Percentiles rank a stretch among this genome's conserved stretches.
Evolutionary conservation across 2,888 invertebrate genomes (phyloP).

Genomic region (Nebria brevicollis): DNA sequence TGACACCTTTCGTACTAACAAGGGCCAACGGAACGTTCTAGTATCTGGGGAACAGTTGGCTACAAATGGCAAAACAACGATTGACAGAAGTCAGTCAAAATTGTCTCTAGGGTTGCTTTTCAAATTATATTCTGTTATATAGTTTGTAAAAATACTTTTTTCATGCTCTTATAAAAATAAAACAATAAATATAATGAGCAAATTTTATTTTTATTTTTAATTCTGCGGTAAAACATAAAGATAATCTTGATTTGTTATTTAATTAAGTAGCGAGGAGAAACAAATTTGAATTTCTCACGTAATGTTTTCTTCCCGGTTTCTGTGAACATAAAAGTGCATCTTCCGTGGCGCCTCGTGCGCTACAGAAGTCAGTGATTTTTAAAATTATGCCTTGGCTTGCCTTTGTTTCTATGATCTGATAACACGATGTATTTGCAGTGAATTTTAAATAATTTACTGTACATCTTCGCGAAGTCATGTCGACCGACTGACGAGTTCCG

Average conservation of each 20-base stretch:
- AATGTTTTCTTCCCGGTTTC: neutral
- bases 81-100: conserved; percentile 6
- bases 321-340: neutral
- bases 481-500: conserved; percentile 19
- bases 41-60: conserved; percentile 36
- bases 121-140: neutral
- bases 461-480: conserved; percentile 15
- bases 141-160: no score
- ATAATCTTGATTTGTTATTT: conserved; percentile 26
- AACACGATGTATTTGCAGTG: conserved; percentile 14
- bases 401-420: conserved; percentile 24
- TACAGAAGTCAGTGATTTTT: conserved; percentile 2
- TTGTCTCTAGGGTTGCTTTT: neutral
- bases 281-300: conserved; percentile 17
- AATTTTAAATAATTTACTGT: conserved; percentile 27
- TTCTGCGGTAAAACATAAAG: conserved; percentile 13
- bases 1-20: conserved; percentile 43
- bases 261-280: conserved; percentile 13
- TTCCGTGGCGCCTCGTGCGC: conserved; percentile 10
- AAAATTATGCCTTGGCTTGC: neutral
- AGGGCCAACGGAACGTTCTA: neutral
- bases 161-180: no score
- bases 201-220: conserved; percentile 35
- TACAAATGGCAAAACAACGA: conserved; percentile 25
- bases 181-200: conserved; percentile 29